Conservation (phyloP, 2,888 invertebrate genomes). For the Sisyra terminalis region DNA sequence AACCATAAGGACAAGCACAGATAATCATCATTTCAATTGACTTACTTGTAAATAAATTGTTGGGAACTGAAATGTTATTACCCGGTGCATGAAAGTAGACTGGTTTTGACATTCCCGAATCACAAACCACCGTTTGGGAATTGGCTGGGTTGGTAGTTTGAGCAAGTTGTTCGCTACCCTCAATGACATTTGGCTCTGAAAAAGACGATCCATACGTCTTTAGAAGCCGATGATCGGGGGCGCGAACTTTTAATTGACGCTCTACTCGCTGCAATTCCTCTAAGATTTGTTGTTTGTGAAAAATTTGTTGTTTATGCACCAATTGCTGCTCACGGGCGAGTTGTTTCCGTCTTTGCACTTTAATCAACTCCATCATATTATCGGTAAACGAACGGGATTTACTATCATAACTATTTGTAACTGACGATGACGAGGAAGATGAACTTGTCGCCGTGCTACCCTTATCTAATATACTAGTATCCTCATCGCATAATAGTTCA, state of each 20-base stretch:
- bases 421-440: slow-evolving; percentile 13
- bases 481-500: slow-evolving; percentile 30
- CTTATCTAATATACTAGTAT: slow-evolving; percentile 29
- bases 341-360: slow-evolving; percentile 20
- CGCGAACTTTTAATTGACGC: slow-evolving; percentile 40
- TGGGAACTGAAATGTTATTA: slow-evolving; percentile 26
- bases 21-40: neutral
- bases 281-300: slow-evolving; percentile 51
- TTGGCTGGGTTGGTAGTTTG: neutral
- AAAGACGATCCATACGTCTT: slow-evolving; percentile 16
- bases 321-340: slow-evolving; percentile 12
- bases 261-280: slow-evolving; percentile 55
- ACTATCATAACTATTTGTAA: slow-evolving; percentile 8
- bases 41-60: slow-evolving; percentile 26
- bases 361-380: slow-evolving; percentile 26
- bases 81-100: slow-evolving; percentile 25
- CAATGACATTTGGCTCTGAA: slow-evolving; percentile 12
- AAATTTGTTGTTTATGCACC: slow-evolving; percentile 39
- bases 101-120: slow-evolving; percentile 24
- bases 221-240: slow-evolving; percentile 20
- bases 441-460: slow-evolving; percentile 21
- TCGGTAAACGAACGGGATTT: slow-evolving; percentile 11
- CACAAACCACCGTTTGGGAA: slow-evolving; percentile 25
- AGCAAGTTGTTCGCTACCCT: slow-evolving; percentile 14
- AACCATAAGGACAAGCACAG: neutral